Conservation (phyloP, 1,140 invertebrate species). For the Wasmannia auropunctata region DNA sequence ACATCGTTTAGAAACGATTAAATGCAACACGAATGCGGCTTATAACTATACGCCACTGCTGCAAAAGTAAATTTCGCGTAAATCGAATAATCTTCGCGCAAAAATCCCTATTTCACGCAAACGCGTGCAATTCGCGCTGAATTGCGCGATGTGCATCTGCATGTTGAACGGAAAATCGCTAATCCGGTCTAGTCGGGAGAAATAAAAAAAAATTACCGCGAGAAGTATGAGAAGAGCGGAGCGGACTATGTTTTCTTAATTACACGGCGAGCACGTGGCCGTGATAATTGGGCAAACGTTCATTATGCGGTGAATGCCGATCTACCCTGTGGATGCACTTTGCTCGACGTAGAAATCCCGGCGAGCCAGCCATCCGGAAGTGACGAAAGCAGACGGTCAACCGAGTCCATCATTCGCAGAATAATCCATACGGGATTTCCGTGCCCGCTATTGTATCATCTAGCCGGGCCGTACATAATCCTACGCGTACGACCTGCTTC, state of each 20-base stretch:
- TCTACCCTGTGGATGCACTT: neutral
- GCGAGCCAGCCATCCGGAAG: conserved; percentile 2
- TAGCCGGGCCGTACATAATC: conserved; percentile 10
- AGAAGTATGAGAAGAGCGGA: neutral
- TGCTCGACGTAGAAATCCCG: conserved; percentile 25
- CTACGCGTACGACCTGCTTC: neutral
- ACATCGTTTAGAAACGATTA: neutral
- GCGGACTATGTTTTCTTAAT: conserved; percentile 36
- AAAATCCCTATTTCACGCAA: conserved; percentile 4
- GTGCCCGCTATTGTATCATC: neutral
- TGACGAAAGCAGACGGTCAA: conserved; percentile 31
- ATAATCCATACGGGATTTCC: conserved; percentile 41
- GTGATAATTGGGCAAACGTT: conserved; percentile 43
- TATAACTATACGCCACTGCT: neutral
- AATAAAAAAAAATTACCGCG: neutral
- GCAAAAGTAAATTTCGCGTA: conserved; percentile 15
- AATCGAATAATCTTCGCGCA: neutral
- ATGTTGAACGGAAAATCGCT: neutral
- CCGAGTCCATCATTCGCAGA: conserved; percentile 21
- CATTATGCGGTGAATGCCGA: conserved; percentile 35
- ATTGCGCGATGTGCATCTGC: conserved; percentile 16
- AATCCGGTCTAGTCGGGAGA: neutral
- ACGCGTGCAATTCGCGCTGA: conserved; percentile 20
- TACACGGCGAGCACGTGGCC: conserved; percentile 5
- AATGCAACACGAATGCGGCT: neutral